phyloP scores from a whole-genome alignment of 2,888 invertebrate genomes.

The Bursaphelenchus okinawaensis region DNA sequence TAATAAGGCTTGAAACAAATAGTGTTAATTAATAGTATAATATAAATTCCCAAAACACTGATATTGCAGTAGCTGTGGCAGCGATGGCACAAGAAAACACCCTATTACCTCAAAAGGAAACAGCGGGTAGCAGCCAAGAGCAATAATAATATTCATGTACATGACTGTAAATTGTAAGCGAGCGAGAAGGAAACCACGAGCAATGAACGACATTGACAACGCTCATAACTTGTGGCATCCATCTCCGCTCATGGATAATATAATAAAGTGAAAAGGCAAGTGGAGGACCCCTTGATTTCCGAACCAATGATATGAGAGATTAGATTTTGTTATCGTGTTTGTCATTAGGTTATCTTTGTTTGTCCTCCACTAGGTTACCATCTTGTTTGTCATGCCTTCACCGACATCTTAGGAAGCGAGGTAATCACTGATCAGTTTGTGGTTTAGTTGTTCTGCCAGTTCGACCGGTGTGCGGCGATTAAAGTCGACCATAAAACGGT shows the following conservation, averaged over 20 bases:
- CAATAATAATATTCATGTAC: not conserved
- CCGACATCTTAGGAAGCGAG: no score
- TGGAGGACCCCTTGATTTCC: not conserved
- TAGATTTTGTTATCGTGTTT: not conserved
- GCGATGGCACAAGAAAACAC: not conserved
- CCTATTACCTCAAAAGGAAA: not conserved
- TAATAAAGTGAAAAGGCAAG: not conserved
- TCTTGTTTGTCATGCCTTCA: no score
- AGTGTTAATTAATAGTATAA: no score
- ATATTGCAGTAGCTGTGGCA: not conserved
- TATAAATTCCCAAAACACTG: no score
- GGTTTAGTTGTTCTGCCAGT: not conserved
- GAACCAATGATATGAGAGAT: not conserved
- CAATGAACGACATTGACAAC: not conserved
- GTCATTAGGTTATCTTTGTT: no score
- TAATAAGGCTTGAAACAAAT: no score
- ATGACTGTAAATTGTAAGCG: no score
- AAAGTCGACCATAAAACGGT: conserved; percentile 34
- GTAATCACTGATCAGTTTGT: not conserved
- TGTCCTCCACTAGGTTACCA: no score
- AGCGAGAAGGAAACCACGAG: not conserved
- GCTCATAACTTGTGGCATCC: not conserved
- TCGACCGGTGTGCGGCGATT: conserved; percentile 28
- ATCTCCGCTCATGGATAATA: not conserved
- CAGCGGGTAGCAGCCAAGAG: not conserved